Percentiles rank a stretch among this genome's conserved stretches.
These are phyloP conservation scores for Chrysemys picta DNA, from an alignment of 2,113 vertebrate genomes.

Conservation along the genomic window DNA sequence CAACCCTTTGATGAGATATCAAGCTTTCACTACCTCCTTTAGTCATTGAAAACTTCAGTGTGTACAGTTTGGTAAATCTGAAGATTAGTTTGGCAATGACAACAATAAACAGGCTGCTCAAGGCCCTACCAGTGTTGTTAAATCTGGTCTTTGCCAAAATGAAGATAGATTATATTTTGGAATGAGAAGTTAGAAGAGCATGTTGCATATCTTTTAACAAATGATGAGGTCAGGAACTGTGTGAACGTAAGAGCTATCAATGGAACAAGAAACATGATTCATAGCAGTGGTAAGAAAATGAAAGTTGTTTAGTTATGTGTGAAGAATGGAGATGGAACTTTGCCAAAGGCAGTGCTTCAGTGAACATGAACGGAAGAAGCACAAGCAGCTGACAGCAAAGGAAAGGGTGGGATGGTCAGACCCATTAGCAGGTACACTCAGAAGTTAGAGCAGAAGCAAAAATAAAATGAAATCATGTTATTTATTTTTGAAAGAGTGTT, in stretches of 20 bases:
- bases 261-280: neutral
- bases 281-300: neutral
- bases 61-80: neutral
- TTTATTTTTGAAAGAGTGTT: neutral
- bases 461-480: neutral
- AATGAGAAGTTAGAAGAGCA: neutral
- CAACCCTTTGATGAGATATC: neutral
- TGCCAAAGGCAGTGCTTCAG: neutral
- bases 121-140: neutral
- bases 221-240: neutral
- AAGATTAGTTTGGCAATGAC: neutral
- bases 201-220: neutral
- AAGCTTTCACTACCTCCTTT: neutral
- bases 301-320: neutral
- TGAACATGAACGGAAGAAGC: neutral
- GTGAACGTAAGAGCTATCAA: neutral
- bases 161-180: slow-evolving; percentile 1
- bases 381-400: neutral
- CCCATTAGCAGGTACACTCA: neutral
- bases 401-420: neutral
- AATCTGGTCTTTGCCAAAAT: neutral
- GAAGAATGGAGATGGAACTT: neutral
- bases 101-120: neutral
- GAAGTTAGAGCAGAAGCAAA: neutral
- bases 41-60: neutral